Evolutionary conservation across 1,140 invertebrate species (phyloP).

Genomic region (Epicauta chinensis): DNA sequence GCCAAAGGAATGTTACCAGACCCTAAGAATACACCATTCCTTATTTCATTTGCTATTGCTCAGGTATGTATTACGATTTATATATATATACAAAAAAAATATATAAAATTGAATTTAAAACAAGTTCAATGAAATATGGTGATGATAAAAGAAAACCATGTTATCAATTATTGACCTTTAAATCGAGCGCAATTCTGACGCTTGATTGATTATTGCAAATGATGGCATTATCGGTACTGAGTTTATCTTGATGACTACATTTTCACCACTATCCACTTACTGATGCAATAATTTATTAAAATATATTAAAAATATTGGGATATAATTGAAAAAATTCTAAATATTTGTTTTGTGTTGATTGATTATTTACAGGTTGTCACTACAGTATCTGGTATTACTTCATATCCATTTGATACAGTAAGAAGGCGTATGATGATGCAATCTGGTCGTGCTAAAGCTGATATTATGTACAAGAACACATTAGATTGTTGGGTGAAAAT

Average conservation of each 20-base stretch:
- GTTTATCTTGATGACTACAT: slow-evolving; percentile 19
- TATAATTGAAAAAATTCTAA: not conserved
- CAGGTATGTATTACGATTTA: slow-evolving; percentile 48
- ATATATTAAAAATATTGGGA: not conserved
- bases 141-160: too few species aligned
- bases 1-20: slow-evolving; percentile 82
- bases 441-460: slow-evolving; percentile 59
- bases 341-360: slow-evolving; percentile 17
- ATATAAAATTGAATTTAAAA: too few species aligned
- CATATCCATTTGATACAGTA: slow-evolving; percentile 87
- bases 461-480: slow-evolving; percentile 68
- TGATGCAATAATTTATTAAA: slow-evolving; percentile 4
- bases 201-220: slow-evolving; percentile 7
- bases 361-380: slow-evolving; percentile 41
- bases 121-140: too few species aligned
- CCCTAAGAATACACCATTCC: slow-evolving; percentile 70
- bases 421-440: slow-evolving; percentile 90
- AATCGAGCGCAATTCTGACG: not conserved
- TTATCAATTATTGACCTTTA: not conserved
- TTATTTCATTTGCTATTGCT: slow-evolving; percentile 77
- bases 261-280: slow-evolving; percentile 23
- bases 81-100: not conserved
- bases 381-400: slow-evolving; percentile 53
- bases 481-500: slow-evolving; percentile 68
- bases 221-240: slow-evolving; percentile 19